Evolutionary conservation across 1,140 invertebrate species (phyloP), one percentile per base, ranked within the genome.

Genomic region (Formica selysi): DNA sequence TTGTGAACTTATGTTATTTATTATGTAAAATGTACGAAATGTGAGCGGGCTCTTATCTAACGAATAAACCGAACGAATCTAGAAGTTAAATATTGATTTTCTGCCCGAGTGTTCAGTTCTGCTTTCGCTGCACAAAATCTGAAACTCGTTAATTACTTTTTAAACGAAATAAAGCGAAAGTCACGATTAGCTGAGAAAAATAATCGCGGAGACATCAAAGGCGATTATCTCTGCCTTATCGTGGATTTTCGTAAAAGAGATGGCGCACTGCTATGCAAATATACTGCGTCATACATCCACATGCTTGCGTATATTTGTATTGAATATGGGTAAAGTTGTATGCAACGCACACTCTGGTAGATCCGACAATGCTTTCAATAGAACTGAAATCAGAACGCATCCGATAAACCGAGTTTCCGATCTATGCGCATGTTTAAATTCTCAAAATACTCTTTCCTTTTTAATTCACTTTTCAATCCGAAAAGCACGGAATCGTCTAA

Each of bases 81-180:
- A 74, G 48, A 57, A 51, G 79, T 61, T 83, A 83, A 83, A 83
- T 83, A 83, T 83, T 83, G 79, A 83, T 83, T 83, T 81, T 83
- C 79, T 74, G 54, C 38, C 79, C 38, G 68, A 74, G 54, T 61
- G 26, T 61, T 81, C 79, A 73, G 51, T 73, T 54, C 61, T 41
- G 79, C 48, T 51, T 48, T 61, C 38, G 38, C 68, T 73, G 54
- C 38, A 48, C 36, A 36, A 68, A 83, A 74, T 74, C 26, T 41
- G 19, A 54, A 26, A 83, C 38, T 59, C 26, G 38, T 16, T 73
- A 73, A 73, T 83, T 73, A 83, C 73, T 73, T 83, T 57, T 16
- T 41, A 19, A 51, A 62, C 36, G 68, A 73, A 74, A 73, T 74
- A 62, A 74, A 74, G 19, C 26, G 26, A 22, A 71, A 80, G 32